Evolutionary conservation across 2,888 invertebrate species (phyloP), one percentile per base, ranked within the genome.

Genomic region (Drosophila prolongata): DNA sequence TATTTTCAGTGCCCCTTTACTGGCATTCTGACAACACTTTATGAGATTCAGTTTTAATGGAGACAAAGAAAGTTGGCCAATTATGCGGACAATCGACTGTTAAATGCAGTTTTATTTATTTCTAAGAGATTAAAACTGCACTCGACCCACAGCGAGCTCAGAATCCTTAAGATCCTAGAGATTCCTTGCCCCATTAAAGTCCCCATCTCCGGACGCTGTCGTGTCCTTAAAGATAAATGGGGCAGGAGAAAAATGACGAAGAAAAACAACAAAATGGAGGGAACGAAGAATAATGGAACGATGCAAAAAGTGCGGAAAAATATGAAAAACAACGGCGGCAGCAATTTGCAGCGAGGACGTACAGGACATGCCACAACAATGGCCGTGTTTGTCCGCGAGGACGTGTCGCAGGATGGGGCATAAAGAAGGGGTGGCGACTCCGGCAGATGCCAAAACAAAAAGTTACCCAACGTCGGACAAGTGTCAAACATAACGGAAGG

Each of bases 281-380:
- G 60, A 68, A 64, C 50, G 35, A 65, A 65, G 44, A 47, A 64
- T 53, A 59, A 61, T 42, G 40, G 44, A 67, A 58, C 53, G 65
- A 40, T 40, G 61, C 47, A 60, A 42, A 55, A 69, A 60, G 42
- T 47, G 53, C 30, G 54, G 34, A 37, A 70, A 70, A 67, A 62
- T 52, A 53, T 53, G 52, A 70, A 57, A 55, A 67, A 56, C 68
- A 67, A 60, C 75, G 44, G 52, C 52, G 66, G 62, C 57, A 76
- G 77, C 88, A 86, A 88, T 86, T 82, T 88, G 86, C 72, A 66
- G 75, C 77, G 68, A 77, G 80, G 87, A 75, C 88, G 79, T 73
- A 76, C 79, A 80, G 70, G 72, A 88, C 83, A 88, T 75, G 88
- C 77, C 66, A 55, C 70, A 88, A 88, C 81, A 82, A 88, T 82